phyloP scores from a whole-genome alignment of 2,888 invertebrate species.

The Antheraea assamensis region DNA sequence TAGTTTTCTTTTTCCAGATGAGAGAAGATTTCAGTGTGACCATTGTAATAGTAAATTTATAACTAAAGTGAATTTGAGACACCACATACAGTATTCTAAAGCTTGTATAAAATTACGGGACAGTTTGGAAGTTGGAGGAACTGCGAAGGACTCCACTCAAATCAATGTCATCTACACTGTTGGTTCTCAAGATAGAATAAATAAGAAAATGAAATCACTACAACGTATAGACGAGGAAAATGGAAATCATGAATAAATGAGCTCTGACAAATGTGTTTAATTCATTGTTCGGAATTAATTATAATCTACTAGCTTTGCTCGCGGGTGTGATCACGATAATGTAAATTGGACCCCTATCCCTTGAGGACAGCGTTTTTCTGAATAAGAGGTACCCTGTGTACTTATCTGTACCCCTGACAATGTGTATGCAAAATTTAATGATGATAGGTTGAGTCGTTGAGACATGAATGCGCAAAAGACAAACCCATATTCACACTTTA shows the following conservation, averaged over 20 bases:
- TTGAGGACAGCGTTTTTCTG: no score
- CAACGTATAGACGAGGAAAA: neutral
- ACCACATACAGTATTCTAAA: conserved; percentile 33
- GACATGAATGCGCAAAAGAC: no score
- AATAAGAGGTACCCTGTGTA: no score
- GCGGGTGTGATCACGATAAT: no score
- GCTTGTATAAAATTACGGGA: conserved; percentile 6
- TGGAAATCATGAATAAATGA: neutral
- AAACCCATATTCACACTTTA: no score
- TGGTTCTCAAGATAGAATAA: conserved; percentile 8
- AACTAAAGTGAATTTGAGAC: conserved; percentile 34
- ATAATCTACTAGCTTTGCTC: no score
- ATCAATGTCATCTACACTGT: conserved; percentile 12
- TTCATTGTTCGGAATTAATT: no score
- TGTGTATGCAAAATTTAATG: no score
- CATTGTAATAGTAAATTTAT: conserved; percentile 45
- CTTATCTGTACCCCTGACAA: no score
- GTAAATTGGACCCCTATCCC: no score
- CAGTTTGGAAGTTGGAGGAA: neutral
- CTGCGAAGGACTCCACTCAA: neutral
- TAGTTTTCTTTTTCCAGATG: conserved; percentile 47
- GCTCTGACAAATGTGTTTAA: neutral
- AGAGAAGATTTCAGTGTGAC: conserved; percentile 47
- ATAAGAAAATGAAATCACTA: neutral
- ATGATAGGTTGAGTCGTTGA: no score